Percentiles rank a stretch among this genome's conserved stretches.
Evolutionary conservation across 2,797 vertebrate genomes (phyloP).

Genomic region (Brachymystax lenok): DNA sequence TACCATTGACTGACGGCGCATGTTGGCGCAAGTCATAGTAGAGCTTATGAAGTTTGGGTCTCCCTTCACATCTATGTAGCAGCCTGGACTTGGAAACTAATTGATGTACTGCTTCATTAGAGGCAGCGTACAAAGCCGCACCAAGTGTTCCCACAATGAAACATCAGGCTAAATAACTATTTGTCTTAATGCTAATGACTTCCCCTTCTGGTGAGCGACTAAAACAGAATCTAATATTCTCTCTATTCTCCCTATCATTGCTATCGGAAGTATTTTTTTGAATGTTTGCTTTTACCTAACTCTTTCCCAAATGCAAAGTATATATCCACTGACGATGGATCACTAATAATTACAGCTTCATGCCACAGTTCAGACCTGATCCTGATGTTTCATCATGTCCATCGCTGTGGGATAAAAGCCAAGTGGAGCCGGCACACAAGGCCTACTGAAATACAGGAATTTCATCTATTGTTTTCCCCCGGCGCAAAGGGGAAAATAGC

Average conservation of each 20-base stretch:
- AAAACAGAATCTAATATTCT: conserved; percentile 48
- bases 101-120: conserved; percentile 4
- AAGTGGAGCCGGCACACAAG: background rate
- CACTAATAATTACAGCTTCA: conserved; percentile 44
- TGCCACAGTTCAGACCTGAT: conserved; percentile 28
- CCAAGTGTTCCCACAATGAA: background rate
- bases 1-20: background rate
- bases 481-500: background rate
- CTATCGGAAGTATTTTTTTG: conserved; percentile 32
- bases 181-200: conserved; percentile 2
- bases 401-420: background rate
- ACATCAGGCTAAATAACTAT: background rate
- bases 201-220: conserved; percentile 21
- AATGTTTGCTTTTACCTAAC: conserved; percentile 49
- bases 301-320: conserved; percentile 46
- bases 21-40: background rate
- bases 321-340: conserved; percentile 47
- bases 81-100: background rate
- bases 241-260: conserved; percentile 42
- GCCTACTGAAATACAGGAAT: background rate
- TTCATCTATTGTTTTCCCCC: background rate
- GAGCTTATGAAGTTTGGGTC: background rate
- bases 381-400: conserved; percentile 30
- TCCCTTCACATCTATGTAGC: background rate
- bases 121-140: background rate